These are phyloP conservation scores for Sinocyclocheilus anophthalmus DNA, from an alignment of 2,113 vertebrate species.

Conservation along the genomic window DNA sequence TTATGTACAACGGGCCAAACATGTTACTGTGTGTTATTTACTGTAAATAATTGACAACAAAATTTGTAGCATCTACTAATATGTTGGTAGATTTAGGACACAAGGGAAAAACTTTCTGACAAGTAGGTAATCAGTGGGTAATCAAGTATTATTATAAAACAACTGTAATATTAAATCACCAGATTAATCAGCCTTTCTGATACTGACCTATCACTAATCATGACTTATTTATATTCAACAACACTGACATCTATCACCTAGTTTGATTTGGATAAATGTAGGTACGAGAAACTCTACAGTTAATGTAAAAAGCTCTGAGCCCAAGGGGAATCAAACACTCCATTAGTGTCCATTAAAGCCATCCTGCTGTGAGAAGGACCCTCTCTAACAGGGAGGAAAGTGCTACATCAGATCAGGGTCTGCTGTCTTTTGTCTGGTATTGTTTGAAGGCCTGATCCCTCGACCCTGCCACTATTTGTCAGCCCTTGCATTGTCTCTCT, in stretches of 20 bases:
- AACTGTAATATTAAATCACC: neutral
- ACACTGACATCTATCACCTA: neutral
- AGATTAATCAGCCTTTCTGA: neutral
- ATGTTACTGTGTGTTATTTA: neutral
- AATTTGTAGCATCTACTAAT: neutral
- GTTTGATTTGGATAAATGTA: neutral
- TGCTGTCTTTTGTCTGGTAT: neutral
- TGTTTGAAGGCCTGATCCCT: conserved; percentile 13
- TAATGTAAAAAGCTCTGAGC: neutral
- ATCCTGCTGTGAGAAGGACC: conserved; percentile 8
- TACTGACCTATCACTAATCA: neutral
- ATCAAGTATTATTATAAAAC: neutral
- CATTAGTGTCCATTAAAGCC: conserved; percentile 7
- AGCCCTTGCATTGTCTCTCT: neutral
- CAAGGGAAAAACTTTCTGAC: neutral
- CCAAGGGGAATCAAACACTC: neutral
- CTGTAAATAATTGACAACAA: neutral
- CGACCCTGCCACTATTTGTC: neutral
- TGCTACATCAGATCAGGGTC: conserved; percentile 22
- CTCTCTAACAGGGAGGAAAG: neutral
- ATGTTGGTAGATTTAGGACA: neutral
- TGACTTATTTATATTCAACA: neutral
- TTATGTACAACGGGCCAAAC: neutral
- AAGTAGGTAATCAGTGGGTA: neutral
- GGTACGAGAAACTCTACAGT: neutral